A percentile compares a stretch with the other conserved stretches of the same genome.
These are phyloP conservation scores for Thymelicus sylvestris DNA, from an alignment of 2,888 invertebrate genomes.

Conservation along the genomic window DNA sequence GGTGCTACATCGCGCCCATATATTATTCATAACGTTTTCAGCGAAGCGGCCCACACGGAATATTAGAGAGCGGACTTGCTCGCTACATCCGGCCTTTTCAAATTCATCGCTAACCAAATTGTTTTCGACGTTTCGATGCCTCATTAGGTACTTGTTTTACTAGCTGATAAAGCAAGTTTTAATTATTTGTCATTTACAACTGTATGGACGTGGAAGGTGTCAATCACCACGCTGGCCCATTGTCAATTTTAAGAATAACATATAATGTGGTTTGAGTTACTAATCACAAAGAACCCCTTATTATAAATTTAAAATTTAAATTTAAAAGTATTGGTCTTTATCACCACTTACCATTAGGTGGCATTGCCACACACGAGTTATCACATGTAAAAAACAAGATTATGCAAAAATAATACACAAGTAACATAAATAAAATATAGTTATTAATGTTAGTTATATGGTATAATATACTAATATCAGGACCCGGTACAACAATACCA, in stretches of 20 bases:
- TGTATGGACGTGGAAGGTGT: background rate
- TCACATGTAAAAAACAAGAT: too few relatives aligned
- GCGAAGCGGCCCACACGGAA: constrained; percentile 75
- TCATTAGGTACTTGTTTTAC: constrained; percentile 40
- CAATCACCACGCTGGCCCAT: background rate
- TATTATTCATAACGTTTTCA: constrained; percentile 48
- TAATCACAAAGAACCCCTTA: too few relatives aligned
- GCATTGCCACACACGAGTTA: too few relatives aligned
- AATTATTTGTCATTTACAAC: background rate
- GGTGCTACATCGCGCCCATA: constrained; percentile 31
- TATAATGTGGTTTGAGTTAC: too few relatives aligned
- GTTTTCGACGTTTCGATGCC: constrained; percentile 60
- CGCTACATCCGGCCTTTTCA: constrained; percentile 68
- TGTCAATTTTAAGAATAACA: background rate
- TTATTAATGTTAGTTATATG: too few relatives aligned
- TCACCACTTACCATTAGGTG: too few relatives aligned
- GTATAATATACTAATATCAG: too few relatives aligned
- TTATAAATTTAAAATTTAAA: too few relatives aligned
- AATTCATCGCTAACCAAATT: constrained; percentile 78
- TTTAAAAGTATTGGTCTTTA: too few relatives aligned
- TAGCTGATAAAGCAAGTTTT: background rate
- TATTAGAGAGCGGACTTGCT: constrained; percentile 73
- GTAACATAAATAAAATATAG: too few relatives aligned
- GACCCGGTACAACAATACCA: too few relatives aligned
- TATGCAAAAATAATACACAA: too few relatives aligned